phyloP scores from a whole-genome alignment of 2,888 invertebrate genomes.

The Lamellibrachia satsuma region DNA sequence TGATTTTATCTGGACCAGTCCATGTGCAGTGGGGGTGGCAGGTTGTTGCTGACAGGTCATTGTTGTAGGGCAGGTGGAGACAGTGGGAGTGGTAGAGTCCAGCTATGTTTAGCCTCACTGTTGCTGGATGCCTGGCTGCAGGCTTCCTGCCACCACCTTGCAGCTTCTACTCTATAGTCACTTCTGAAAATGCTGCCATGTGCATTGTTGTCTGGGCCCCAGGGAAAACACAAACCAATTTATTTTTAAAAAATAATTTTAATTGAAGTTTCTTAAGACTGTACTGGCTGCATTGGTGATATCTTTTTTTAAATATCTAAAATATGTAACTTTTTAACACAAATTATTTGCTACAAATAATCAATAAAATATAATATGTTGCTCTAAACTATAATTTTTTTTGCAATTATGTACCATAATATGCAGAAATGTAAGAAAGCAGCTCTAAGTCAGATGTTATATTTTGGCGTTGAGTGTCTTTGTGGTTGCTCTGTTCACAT shows the following conservation, averaged over 20 bases:
- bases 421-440: too few relatives aligned
- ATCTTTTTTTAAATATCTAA: neutral
- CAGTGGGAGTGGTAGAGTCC: neutral
- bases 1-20: neutral
- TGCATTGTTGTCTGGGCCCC: neutral
- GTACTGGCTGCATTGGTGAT: neutral
- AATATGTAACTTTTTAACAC: too few relatives aligned
- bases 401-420: too few relatives aligned
- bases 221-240: neutral
- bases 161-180: neutral
- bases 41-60: constrained; percentile 10
- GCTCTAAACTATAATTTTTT: too few relatives aligned
- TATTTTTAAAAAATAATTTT: neutral
- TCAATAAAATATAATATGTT: too few relatives aligned
- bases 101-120: neutral
- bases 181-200: neutral
- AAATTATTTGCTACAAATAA: too few relatives aligned
- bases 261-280: too few relatives aligned
- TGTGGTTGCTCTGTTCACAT: too few relatives aligned
- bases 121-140: neutral
- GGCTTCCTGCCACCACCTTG: neutral
- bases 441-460: too few relatives aligned
- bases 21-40: neutral
- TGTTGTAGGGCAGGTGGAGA: constrained; percentile 12
- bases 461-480: too few relatives aligned